Evolutionary conservation across 2,797 vertebrate genomes (phyloP).

Genomic region (Pteropus rufus): DNA sequence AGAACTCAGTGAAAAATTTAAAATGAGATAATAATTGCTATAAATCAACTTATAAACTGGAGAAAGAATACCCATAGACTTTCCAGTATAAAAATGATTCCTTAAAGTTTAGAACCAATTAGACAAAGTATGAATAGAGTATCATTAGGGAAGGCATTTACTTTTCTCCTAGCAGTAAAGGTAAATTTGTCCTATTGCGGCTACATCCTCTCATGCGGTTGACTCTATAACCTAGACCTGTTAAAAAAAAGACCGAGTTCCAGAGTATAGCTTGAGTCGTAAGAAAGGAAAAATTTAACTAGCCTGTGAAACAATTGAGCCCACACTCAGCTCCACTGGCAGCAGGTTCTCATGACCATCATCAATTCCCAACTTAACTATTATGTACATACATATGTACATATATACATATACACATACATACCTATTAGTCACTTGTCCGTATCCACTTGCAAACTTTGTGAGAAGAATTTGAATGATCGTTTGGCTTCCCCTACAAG

Average conservation of each 20-base stretch:
- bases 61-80: not conserved
- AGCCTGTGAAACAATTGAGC: not conserved
- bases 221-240: not conserved
- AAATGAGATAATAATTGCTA: not conserved
- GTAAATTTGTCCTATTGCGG: not conserved
- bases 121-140: not conserved
- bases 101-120: not conserved
- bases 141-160: not conserved
- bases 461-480: not conserved
- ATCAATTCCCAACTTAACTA: not conserved
- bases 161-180: not conserved
- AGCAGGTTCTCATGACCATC: not conserved
- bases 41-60: not conserved
- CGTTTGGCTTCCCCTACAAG: not conserved
- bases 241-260: not conserved
- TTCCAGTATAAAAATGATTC: not conserved
- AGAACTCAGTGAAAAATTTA: not conserved
- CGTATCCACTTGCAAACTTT: not conserved
- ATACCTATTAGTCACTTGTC: not conserved
- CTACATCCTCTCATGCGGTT: not conserved
- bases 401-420: not conserved
- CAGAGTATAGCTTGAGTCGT: not conserved
- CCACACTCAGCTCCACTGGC: not conserved
- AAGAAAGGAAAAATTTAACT: not conserved
- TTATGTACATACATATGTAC: not conserved